Percentiles rank a stretch among this genome's conserved stretches.
These are phyloP conservation scores for Papilio elwesi DNA, from an alignment of 2,888 invertebrate species.

Conservation along the genomic window DNA sequence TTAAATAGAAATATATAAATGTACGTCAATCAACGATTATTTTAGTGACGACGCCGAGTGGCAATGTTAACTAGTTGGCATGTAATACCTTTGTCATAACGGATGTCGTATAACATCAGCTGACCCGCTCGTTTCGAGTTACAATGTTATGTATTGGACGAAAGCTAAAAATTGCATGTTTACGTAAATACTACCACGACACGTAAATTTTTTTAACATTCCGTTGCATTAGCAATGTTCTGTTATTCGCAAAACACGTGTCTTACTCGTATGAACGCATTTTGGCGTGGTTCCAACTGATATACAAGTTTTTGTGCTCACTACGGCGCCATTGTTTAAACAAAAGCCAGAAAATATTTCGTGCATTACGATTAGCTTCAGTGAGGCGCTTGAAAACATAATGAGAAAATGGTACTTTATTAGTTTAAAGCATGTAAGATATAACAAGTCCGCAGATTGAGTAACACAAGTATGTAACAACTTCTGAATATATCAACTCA, in stretches of 20 bases:
- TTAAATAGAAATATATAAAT: too few species aligned
- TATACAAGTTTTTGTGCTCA: slow-evolving; percentile 23
- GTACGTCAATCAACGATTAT: too few species aligned
- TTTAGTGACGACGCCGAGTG: too few species aligned
- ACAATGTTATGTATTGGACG: not conserved
- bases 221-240: slow-evolving; percentile 28
- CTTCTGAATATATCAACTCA: too few species aligned
- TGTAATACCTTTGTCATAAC: too few species aligned
- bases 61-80: too few species aligned
- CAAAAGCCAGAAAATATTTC: slow-evolving; percentile 1
- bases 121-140: too few species aligned
- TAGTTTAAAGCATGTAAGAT: not conserved
- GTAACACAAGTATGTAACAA: too few species aligned
- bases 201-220: slow-evolving; percentile 23
- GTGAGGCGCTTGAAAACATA: not conserved
- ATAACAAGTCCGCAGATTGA: too few species aligned
- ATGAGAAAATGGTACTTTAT: not conserved
- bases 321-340: slow-evolving; percentile 4
- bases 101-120: too few species aligned
- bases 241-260: slow-evolving; percentile 22
- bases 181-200: not conserved
- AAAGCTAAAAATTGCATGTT: slow-evolving; percentile 11
- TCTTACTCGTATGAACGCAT: slow-evolving; percentile 14
- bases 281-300: slow-evolving; percentile 26
- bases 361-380: slow-evolving; percentile 19